Evolutionary conservation across 2,888 invertebrate species (phyloP).

Genomic region (Coleophora deauratella): DNA sequence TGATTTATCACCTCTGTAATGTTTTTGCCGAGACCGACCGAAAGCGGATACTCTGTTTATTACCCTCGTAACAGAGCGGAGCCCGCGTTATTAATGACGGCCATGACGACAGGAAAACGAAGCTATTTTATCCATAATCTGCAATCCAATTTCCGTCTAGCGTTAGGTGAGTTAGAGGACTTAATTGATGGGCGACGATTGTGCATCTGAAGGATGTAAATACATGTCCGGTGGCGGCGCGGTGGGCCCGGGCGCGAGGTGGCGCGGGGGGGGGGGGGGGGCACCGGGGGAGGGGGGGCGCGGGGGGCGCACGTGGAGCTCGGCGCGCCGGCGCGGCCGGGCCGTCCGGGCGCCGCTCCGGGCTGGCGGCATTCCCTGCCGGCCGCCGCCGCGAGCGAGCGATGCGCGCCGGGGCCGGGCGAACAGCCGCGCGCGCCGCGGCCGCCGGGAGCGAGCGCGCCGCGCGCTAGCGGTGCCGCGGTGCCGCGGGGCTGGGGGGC

Average conservation of each 20-base stretch:
- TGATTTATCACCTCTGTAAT: slow-evolving; percentile 16
- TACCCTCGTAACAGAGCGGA: slow-evolving; percentile 8
- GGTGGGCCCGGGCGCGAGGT: slow-evolving; percentile 25
- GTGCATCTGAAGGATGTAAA: slow-evolving; percentile 59
- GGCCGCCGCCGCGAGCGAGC: slow-evolving; percentile 47
- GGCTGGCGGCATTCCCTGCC: slow-evolving; percentile 62
- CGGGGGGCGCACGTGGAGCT: slow-evolving; percentile 54
- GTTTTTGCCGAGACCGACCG: slow-evolving; percentile 5
- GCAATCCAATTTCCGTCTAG: slow-evolving; percentile 32
- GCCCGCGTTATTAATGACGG: slow-evolving; percentile 16
- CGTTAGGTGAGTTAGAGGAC: slow-evolving; percentile 27
- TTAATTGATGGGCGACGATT: slow-evolving; percentile 60
- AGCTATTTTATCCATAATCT: slow-evolving; percentile 27
- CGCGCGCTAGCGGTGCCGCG: slow-evolving; percentile 47
- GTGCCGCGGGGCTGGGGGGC: slow-evolving; percentile 57
- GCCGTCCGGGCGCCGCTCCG: slow-evolving; percentile 52
- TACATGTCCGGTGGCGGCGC: slow-evolving; percentile 40
- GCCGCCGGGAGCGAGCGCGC: slow-evolving; percentile 45
- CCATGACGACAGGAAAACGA: slow-evolving; percentile 15
- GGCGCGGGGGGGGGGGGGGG: slow-evolving; percentile 30
- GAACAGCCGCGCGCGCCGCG: slow-evolving; percentile 48
- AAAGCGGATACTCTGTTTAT: slow-evolving; percentile 8
- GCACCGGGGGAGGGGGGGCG: slow-evolving; percentile 43
- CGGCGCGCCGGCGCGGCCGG: slow-evolving; percentile 64
- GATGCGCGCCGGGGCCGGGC: slow-evolving; percentile 51